Conservation (phyloP, 2,888 invertebrate species). For the Troides helena region DNA sequence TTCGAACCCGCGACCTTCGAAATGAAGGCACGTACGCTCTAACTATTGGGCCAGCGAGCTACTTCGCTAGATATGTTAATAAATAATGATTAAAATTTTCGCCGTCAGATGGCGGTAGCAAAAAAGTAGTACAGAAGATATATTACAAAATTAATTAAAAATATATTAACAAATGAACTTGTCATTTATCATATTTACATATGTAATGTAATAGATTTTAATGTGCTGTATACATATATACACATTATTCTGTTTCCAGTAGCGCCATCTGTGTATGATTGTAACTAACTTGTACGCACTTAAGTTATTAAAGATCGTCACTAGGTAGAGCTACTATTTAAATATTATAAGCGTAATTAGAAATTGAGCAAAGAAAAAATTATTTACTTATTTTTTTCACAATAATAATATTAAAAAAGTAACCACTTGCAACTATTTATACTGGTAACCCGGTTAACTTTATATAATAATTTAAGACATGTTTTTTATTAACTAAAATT, state of each 20-base stretch:
- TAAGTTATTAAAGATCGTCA: background rate
- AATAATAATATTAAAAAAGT: too few relatives aligned
- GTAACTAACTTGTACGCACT: background rate
- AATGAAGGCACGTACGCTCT: too few relatives aligned
- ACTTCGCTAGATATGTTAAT: too few relatives aligned
- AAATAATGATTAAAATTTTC: background rate
- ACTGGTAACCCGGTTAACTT: too few relatives aligned
- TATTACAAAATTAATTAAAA: background rate
- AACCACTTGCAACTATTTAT: too few relatives aligned
- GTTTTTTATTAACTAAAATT: too few relatives aligned
- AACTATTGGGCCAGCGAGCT: too few relatives aligned
- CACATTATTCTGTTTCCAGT: background rate
- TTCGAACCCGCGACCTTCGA: too few relatives aligned
- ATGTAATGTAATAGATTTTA: background rate
- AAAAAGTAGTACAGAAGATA: background rate
- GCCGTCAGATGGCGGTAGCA: background rate
- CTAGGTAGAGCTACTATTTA: background rate
- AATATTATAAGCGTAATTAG: background rate
- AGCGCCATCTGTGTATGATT: background rate
- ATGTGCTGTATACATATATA: background rate
- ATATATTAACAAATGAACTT: background rate
- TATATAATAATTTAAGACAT: too few relatives aligned
- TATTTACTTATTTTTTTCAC: too few relatives aligned
- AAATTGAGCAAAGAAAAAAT: too few relatives aligned
- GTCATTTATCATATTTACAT: background rate